Evolutionary conservation across 2,888 invertebrate genomes (phyloP).

Genomic region (Yponomeuta plumbellus): DNA sequence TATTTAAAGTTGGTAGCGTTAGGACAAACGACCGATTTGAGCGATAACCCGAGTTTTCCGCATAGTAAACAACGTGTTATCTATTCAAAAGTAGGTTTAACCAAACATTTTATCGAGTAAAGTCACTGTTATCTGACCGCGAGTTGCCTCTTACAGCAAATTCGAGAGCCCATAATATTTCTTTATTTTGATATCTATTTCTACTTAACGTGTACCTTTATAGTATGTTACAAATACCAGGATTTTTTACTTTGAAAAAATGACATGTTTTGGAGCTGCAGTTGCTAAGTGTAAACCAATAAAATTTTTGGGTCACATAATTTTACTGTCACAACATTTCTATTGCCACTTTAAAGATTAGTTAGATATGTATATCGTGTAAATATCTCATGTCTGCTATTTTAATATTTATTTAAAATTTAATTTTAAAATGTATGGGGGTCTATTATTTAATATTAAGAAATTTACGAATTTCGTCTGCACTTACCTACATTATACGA

Average conservation of each 20-base stretch:
- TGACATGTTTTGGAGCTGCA: no score
- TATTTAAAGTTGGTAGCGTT: conserved; percentile 16
- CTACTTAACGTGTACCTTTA: neutral
- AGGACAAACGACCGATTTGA: conserved; percentile 16
- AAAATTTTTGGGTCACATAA: no score
- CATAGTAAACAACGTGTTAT: conserved; percentile 24
- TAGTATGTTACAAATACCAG: no score
- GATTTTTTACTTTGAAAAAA: no score
- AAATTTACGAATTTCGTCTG: neutral
- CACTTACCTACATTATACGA: conserved; percentile 45
- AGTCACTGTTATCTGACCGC: conserved; percentile 18
- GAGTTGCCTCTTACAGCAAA: conserved; percentile 1
- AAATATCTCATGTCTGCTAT: no score
- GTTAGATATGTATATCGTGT: no score
- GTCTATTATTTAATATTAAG: no score
- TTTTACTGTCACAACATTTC: no score
- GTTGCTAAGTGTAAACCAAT: no score
- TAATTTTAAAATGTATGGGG: no score
- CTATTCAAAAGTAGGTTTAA: conserved; percentile 20
- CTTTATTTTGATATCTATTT: neutral
- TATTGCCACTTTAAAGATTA: no score
- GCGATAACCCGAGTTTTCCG: conserved; percentile 22
- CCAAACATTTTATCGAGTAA: conserved; percentile 22
- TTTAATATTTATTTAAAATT: no score
- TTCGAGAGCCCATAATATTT: neutral